A percentile compares a stretch with the other conserved stretches of the same genome.
phyloP scores from a whole-genome alignment of 2,113 vertebrate genomes.

The cattle (Bos taurus) region ARS-UCD2.0 NC_037354.1:9385501-9386000 shows the following conservation, averaged over 20 bases:
- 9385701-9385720: not conserved
- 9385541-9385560: not conserved
- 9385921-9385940: not conserved
- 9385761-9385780: not conserved
- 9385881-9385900: not conserved
- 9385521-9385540: not conserved
- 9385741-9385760: not conserved
- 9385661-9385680: not conserved
- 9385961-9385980: not conserved
- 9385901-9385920: not conserved
- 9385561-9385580: not conserved
- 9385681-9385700: not conserved
- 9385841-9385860: accelerated
- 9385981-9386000: not conserved
- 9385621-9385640: not conserved
- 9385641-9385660: not conserved
- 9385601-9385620: not conserved
- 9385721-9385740: not conserved
- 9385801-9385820: not conserved
- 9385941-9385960: not conserved
- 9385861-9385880: not conserved
- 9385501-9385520: not conserved
- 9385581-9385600: not conserved
- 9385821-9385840: not conserved
- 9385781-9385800: not conserved